Conservation (phyloP, 2,888 invertebrate genomes). For the Tachina lurida region DNA sequence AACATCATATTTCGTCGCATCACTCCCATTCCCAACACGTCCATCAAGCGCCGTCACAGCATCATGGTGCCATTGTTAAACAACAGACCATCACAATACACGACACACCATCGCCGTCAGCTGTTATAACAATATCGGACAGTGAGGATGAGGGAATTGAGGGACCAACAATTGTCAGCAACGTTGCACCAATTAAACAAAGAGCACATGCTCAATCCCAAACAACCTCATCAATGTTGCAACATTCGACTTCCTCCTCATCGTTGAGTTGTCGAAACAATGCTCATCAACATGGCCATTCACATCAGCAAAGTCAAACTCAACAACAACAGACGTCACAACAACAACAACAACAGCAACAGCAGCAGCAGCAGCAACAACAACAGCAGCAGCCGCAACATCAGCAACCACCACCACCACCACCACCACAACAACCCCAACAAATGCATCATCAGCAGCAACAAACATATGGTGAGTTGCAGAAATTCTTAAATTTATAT, state of each 20-base stretch:
- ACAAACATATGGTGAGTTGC: slow-evolving; percentile 68
- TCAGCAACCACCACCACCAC: slow-evolving; percentile 83
- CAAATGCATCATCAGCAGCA: slow-evolving; percentile 83
- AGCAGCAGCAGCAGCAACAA: slow-evolving; percentile 80
- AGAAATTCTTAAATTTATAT: slow-evolving; percentile 11
- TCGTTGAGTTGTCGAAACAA: slow-evolving; percentile 76
- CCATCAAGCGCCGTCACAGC: slow-evolving; percentile 72
- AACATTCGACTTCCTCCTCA: slow-evolving; percentile 77
- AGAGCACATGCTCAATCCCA: slow-evolving; percentile 82
- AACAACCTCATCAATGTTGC: slow-evolving; percentile 79
- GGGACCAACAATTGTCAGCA: slow-evolving; percentile 69
- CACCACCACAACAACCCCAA: slow-evolving; percentile 82
- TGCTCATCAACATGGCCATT: slow-evolving; percentile 73
- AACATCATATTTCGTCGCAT: slow-evolving; percentile 73
- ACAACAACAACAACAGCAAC: slow-evolving; percentile 83
- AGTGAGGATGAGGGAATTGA: slow-evolving; percentile 93
- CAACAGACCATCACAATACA: slow-evolving; percentile 95
- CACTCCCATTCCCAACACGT: slow-evolving; percentile 69
- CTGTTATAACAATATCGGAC: slow-evolving; percentile 97
- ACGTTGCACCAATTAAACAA: slow-evolving; percentile 77
- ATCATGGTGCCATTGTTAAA: slow-evolving; percentile 78
- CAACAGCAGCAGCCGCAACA: slow-evolving; percentile 83
- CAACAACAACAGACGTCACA: slow-evolving; percentile 79
- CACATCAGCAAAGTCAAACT: slow-evolving; percentile 74
- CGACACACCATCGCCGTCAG: slow-evolving; percentile 97